phyloP scores from a whole-genome alignment of 2,888 invertebrate genomes.

The Campoplex capitator region DNA sequence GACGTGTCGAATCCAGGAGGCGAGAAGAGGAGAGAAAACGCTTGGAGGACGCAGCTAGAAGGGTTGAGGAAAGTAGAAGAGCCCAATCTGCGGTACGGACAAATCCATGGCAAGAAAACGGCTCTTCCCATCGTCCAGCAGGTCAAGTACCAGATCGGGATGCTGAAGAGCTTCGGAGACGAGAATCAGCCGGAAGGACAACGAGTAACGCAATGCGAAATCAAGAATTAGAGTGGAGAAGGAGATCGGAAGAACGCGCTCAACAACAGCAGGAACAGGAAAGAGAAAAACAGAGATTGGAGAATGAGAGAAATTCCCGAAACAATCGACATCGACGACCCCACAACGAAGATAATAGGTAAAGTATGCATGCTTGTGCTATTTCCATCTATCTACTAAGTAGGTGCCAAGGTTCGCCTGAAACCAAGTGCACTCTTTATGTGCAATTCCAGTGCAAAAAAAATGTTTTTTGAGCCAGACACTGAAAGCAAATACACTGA shows the following conservation, averaged over 20 bases:
- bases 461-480: neutral
- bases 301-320: constrained; percentile 60
- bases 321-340: constrained; percentile 56
- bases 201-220: constrained; percentile 41
- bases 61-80: constrained; percentile 66
- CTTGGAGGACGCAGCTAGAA: constrained; percentile 55
- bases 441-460: neutral
- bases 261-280: constrained; percentile 57
- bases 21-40: constrained; percentile 65
- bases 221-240: constrained; percentile 52
- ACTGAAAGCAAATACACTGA: neutral
- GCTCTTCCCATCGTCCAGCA: constrained; percentile 32
- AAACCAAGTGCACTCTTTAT: neutral
- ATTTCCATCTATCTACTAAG: neutral
- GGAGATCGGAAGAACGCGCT: constrained; percentile 63
- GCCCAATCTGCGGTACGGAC: constrained; percentile 20
- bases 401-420: neutral
- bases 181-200: constrained; percentile 25
- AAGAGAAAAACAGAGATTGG: constrained; percentile 50
- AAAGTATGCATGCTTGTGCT: constrained; percentile 26
- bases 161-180: constrained; percentile 62
- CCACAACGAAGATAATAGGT: constrained; percentile 52
- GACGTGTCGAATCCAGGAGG: constrained; percentile 70
- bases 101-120: constrained; percentile 43
- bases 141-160: constrained; percentile 59